A percentile compares a stretch with the other conserved stretches of the same genome.
These are phyloP conservation scores for Ophioderma brevispina DNA, from an alignment of 35 echinoderm and acorn worm genomes.

Conservation along the genomic window DNA sequence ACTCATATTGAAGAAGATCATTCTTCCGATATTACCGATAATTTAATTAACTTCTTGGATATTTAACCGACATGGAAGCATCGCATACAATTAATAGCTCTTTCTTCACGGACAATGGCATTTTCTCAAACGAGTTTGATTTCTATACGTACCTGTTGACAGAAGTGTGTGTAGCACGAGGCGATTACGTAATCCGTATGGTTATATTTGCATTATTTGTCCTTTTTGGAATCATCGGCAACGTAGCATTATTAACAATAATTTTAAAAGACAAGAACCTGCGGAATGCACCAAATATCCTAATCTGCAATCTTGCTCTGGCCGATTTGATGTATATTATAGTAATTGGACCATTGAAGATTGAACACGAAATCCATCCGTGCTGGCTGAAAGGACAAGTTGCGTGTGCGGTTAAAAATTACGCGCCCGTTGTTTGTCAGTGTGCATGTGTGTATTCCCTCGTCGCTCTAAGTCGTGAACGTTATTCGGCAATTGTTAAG, in stretches of 20 bases:
- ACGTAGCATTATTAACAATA: constrained; percentile 55
- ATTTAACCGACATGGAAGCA: no score
- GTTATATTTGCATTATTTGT: constrained; percentile 27
- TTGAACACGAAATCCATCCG: constrained; percentile 56
- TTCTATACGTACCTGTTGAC: no score
- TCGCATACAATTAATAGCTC: no score
- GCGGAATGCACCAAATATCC: constrained; percentile 74
- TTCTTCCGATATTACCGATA: no score
- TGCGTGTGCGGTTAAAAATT: constrained; percentile 66
- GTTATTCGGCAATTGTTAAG: constrained; percentile 42
- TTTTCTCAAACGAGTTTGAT: no score
- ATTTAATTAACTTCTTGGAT: no score
- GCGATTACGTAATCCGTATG: background rate
- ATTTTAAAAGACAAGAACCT: constrained; percentile 55
- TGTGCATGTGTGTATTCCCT: constrained; percentile 79
- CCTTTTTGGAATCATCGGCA: constrained; percentile 68
- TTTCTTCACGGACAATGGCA: no score
- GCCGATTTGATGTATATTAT: constrained; percentile 69
- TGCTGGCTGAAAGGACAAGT: constrained; percentile 38
- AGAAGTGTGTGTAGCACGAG: background rate
- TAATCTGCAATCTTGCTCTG: constrained; percentile 77
- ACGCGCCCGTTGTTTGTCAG: constrained; percentile 38
- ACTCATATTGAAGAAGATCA: no score
- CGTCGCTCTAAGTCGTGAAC: constrained; percentile 79
- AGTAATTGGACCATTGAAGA: constrained; percentile 65